Evolutionary conservation across 2,888 invertebrate genomes (phyloP), one percentile per base, ranked within the genome.

Genomic region (Molorchus minor): DNA sequence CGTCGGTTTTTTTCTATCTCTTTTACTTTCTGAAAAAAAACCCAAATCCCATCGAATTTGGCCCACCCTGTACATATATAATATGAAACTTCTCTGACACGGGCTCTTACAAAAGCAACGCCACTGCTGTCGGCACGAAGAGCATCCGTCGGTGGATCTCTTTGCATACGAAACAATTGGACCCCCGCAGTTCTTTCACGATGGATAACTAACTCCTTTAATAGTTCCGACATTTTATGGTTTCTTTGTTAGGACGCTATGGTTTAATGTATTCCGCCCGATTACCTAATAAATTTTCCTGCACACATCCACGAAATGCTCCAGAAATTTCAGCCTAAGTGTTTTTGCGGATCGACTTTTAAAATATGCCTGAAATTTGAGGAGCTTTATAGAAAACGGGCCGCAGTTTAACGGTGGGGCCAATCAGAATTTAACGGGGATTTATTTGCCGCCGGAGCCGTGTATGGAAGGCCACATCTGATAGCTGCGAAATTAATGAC

Each of bases 141-240:
- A 61, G 52, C 60, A 67, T 72, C 62, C 64, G 72, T 68, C 75
- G 75, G 74, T 71, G 67, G 64, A 69, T 72, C 71, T 70, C 74
- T 75, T 72, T 75, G 74, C 74, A 73, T 75, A 74, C 71, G 67
- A 72, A 70, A 74, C 72, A 73, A 73, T 74, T 68, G 72, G 69
- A 70, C 71, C 73, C 75, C 75, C 64, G 70, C 68, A 63, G 73
- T 67, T 69, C 69, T 68, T 71, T 71, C 70, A 73, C 73, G 70
- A 71, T 61, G 61, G 60, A 65, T 54, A 65, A 61, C 65, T 65
- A 67, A 69, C 71, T 65, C 64, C 64, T 71, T 72, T 67, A 71
- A 71, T 69, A 68, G 73, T 70, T 70, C 72, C 72, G 71, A 72
- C 70, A 62, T 64, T 73, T 73, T 70, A 71, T 70, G 70, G 69